Base-by-base conservation (phyloP, 2,888 invertebrate genomes). In the Mesodorylaimus sp. region DNA sequence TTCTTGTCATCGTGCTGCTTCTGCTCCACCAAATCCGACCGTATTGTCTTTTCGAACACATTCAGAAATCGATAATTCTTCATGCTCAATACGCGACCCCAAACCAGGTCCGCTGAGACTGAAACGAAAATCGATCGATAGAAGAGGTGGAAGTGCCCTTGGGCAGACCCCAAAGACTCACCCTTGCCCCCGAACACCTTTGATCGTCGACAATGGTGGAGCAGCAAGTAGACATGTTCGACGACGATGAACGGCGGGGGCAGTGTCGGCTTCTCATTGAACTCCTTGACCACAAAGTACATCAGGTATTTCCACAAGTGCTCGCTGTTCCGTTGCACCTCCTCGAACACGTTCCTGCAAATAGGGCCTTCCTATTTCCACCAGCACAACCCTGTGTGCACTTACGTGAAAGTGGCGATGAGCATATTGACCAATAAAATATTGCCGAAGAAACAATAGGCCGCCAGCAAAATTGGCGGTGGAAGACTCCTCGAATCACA, bases 221-320 rank as follows among this genome's bases (percentile, higher is more conserved):
- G 10, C 16, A 57, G 28, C 1, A 58, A 52, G 51, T 52, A 59
- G 37, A 59, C 25, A 53, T 60, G 59, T 16, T 62, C 60, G 26
- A 70, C 24, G 10, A 70, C 53, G 50, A 66, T 63, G 48, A 70
- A 60, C 0, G 70, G 70, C 2, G 69, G 67, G 1, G 65, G 62
- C 10, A 70, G 57, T 3, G 59, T 56, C 0, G 68, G 67, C 54
- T 66, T 66, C 23, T 59, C 57, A 45, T 68, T 62, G 53, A 66
- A 68, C 52, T 70, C 69, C 55, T 63, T 61, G 29, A 66, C 66
- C 28, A 70, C 58, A 36, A 64, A 65, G 51, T 67, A 70, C 65
- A 68, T 67, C 56, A 69, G 66, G 50, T 61, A 70, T 55, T 69
- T 68, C 68, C 69, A 70, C 47, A 70, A 66, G 58, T 67, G 65